Evolutionary conservation across 2,888 invertebrate genomes (phyloP), one percentile per base, ranked within the genome.

Genomic region (Arctia plantaginis): DNA sequence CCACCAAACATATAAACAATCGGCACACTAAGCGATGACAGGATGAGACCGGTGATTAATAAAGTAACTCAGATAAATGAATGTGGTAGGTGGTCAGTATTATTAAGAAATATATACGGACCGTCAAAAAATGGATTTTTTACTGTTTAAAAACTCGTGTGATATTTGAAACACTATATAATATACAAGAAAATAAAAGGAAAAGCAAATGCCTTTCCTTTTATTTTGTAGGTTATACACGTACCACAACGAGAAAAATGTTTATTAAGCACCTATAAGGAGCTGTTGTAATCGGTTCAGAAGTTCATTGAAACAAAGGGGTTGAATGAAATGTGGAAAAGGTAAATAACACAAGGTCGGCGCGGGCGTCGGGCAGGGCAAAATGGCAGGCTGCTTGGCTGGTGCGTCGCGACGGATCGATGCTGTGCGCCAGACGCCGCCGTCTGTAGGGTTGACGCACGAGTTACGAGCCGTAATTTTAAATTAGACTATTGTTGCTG

Each of bases 1-100:
- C 82, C 83, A 82, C 85, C 86, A 91, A 91, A 92, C 90, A 93
- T 93, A 94, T 92, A 93, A 93, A 93, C 92, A 92, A 92, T 89
- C 88, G 82, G 75, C 79, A 79, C 82, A 86, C 85, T 87, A 88
- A 88, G 88, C 88, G 92, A 91, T 90, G 93, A 93, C 92, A 90
- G 89, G 89, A 82, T 80, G 83, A 82, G 83, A 79, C 80, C 84
- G 78, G 77, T 82, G 73, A 76, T 80, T 76, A 64, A 71, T 69
- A 68, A 23, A 72, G 68, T 39, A 72, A 73, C 74, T 72, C 33
- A 65, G 77, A 82, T 83, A 79, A 55, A 84, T 71, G 72, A 73
- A 83, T 72, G 77, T 78, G 84, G 79, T 80, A 84, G 67, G 73
- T 71, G 62, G 13, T 73, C 30, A 44, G 69, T 13, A 69, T 72